Conservation (phyloP, 2,888 invertebrate genomes). For the Sarcophaga rosellei region DNA sequence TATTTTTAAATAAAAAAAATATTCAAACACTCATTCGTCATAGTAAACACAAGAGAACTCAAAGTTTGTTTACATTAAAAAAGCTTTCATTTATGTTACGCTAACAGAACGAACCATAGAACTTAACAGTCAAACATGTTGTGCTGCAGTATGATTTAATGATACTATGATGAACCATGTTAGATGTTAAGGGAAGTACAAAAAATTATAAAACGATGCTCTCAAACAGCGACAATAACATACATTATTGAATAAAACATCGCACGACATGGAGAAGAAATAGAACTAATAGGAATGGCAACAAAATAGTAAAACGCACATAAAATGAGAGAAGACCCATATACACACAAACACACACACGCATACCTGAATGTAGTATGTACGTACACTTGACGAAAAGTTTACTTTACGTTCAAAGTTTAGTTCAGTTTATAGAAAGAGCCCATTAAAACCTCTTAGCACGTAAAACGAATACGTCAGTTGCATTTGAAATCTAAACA, state of each 20-base stretch:
- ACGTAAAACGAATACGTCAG: slow-evolving; percentile 62
- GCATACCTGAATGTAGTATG: slow-evolving; percentile 13
- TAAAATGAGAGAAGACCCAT: slow-evolving; percentile 50
- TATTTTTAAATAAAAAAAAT: neutral
- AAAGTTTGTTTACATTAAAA: slow-evolving; percentile 29
- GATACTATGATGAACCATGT: neutral
- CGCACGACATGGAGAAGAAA: slow-evolving; percentile 43
- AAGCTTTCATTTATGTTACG: slow-evolving; percentile 26
- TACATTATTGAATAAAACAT: slow-evolving; percentile 28
- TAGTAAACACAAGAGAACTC: neutral
- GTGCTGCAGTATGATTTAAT: slow-evolving; percentile 38
- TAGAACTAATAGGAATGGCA: slow-evolving; percentile 18
- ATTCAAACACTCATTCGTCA: slow-evolving; percentile 33
- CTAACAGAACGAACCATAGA: neutral
- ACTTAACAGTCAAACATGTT: slow-evolving; percentile 55
- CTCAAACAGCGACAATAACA: slow-evolving; percentile 29
- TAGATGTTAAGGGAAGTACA: slow-evolving; percentile 16
- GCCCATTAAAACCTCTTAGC: slow-evolving; percentile 59
- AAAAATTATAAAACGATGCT: slow-evolving; percentile 58
- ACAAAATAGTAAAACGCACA: slow-evolving; percentile 42
- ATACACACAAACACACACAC: neutral
- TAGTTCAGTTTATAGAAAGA: slow-evolving; percentile 46
- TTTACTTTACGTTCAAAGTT: slow-evolving; percentile 29
- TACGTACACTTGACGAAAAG: slow-evolving; percentile 17
- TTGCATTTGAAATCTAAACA: slow-evolving; percentile 69